Evolutionary conservation across 2,797 vertebrate genomes (phyloP).

Genomic region (Scleropages formosus): DNA sequence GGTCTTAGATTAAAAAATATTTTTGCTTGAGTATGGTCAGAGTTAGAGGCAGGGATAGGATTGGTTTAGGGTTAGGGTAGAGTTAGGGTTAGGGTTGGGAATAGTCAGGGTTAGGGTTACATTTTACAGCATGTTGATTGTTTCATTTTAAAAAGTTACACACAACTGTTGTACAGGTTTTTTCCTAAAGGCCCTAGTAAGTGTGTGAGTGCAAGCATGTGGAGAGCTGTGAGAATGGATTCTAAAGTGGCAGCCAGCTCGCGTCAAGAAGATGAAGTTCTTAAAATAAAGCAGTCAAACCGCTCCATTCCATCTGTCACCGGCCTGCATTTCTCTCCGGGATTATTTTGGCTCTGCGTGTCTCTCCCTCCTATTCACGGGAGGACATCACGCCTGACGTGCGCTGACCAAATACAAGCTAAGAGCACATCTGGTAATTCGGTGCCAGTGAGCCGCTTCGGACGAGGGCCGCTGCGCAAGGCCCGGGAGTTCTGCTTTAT

Average conservation of each 20-base stretch:
- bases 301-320: constrained; percentile 61
- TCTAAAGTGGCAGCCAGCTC: constrained; percentile 52
- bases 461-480: constrained; percentile 29
- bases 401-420: constrained; percentile 52
- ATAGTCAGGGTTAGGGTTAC: no score
- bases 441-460: constrained; percentile 28
- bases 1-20: no score
- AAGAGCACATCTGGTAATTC: constrained; percentile 54
- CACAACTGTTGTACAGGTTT: neutral
- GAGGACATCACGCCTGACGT: constrained; percentile 55
- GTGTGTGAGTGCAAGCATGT: constrained; percentile 1
- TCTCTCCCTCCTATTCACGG: constrained; percentile 47
- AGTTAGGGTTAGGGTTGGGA: no score
- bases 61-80: no score
- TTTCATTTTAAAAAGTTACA: constrained; percentile 2
- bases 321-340: constrained; percentile 34
- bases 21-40: no score
- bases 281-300: constrained; percentile 59
- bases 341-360: constrained; percentile 53
- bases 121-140: neutral
- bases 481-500: constrained; percentile 47
- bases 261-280: constrained; percentile 53
- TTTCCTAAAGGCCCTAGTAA: neutral
- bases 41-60: no score
- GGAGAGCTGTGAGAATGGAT: constrained; percentile 7